Percentiles rank a stretch among this genome's conserved stretches.
These are phyloP conservation scores for Gymnoscopelus braueri DNA, from an alignment of 2,797 vertebrate genomes.

Conservation along the genomic window DNA sequence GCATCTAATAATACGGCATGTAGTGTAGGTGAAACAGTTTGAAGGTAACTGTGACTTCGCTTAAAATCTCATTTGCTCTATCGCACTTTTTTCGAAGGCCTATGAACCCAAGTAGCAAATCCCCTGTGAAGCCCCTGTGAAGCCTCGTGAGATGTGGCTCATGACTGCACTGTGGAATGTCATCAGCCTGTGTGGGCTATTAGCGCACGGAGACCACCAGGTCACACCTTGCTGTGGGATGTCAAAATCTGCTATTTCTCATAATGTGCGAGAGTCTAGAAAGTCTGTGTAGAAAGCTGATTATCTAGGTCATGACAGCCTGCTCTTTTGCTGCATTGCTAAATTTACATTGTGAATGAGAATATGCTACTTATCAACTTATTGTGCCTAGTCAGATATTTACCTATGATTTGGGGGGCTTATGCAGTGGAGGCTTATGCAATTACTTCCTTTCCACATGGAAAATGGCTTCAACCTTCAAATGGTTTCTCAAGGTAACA, in stretches of 20 bases:
- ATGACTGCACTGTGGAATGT: slow-evolving; percentile 78
- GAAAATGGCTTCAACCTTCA: neutral
- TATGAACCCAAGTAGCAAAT: too few species aligned
- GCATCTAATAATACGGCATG: neutral
- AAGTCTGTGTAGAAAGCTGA: too few species aligned
- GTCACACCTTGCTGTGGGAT: slow-evolving; percentile 61
- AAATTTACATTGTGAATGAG: too few species aligned
- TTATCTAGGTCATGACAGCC: too few species aligned
- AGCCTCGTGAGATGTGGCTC: slow-evolving; percentile 42
- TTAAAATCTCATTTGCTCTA: slow-evolving; percentile 18
- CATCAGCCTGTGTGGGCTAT: slow-evolving; percentile 69
- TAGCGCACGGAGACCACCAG: slow-evolving; percentile 58
- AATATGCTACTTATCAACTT: too few species aligned
- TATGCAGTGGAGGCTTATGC: too few species aligned
- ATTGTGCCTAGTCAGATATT: too few species aligned
- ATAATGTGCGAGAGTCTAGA: too few species aligned
- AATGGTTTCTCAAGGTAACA: slow-evolving; percentile 10
- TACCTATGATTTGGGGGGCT: too few species aligned
- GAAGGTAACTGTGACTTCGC: slow-evolving; percentile 38
- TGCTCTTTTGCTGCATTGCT: too few species aligned
- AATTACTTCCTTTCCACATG: neutral
- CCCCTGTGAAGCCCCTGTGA: slow-evolving; percentile 18
- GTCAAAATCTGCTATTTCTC: too few species aligned
- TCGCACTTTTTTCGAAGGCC: slow-evolving; percentile 36
- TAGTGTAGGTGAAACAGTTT: slow-evolving; percentile 36